Conservation (phyloP, 2,797 vertebrate species). For the Coregonus sp. region DNA sequence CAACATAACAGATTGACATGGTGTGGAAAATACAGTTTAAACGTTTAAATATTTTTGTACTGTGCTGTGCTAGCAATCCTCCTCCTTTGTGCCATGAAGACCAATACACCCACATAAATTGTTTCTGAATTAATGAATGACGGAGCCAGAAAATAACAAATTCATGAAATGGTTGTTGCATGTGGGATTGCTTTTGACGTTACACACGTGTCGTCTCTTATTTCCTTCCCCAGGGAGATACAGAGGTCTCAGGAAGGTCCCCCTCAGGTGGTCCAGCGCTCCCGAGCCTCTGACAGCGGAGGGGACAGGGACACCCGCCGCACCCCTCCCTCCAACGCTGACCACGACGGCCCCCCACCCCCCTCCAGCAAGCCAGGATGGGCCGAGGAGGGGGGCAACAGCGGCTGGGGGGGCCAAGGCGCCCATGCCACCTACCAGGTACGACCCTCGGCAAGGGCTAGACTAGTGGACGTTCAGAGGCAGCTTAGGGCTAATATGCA, state of each 20-base stretch:
- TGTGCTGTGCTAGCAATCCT: neutral
- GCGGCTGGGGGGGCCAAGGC: constrained; percentile 73
- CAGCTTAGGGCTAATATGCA: neutral
- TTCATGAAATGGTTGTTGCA: neutral
- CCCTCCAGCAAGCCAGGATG: constrained; percentile 84
- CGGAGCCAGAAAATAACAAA: neutral
- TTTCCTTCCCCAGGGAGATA: constrained; percentile 58
- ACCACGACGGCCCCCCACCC: constrained; percentile 70
- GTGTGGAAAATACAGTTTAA: neutral
- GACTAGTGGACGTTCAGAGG: neutral
- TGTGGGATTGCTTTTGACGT: neutral
- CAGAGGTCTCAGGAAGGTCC: constrained; percentile 72
- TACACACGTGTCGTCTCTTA: neutral
- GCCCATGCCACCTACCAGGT: constrained; percentile 81
- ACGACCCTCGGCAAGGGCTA: constrained; percentile 26
- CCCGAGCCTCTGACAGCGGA: constrained; percentile 69
- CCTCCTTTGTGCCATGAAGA: neutral
- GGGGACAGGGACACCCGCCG: constrained; percentile 73
- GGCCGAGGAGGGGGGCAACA: constrained; percentile 81
- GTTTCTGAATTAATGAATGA: neutral
- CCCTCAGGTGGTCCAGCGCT: constrained; percentile 55
- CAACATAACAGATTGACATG: no score
- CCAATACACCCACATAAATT: no score
- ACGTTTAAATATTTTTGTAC: no score
- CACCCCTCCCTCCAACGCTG: constrained; percentile 71